Percentiles rank a stretch among this genome's conserved stretches.
Evolutionary conservation across 2,888 invertebrate genomes (phyloP).

Genomic region (Orchestes rusci): DNA sequence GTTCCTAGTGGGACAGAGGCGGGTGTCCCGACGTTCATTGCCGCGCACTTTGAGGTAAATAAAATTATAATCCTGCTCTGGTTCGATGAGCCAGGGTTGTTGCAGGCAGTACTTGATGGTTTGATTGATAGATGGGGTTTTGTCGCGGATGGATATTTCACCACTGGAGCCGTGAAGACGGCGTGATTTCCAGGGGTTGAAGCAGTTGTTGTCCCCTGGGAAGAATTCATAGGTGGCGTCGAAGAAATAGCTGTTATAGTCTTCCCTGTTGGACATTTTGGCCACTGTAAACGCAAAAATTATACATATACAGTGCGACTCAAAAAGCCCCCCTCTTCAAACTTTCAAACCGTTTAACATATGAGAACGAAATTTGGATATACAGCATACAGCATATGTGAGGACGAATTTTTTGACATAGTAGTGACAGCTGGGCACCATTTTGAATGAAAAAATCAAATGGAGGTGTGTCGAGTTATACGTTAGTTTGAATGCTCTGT

Average conservation of each 20-base stretch:
- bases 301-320: neutral
- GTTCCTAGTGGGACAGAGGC: constrained; percentile 60
- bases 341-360: no score
- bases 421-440: no score
- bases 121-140: constrained; percentile 43
- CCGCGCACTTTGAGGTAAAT: constrained; percentile 66
- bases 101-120: constrained; percentile 53
- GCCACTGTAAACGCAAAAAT: constrained; percentile 47
- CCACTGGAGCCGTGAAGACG: constrained; percentile 65
- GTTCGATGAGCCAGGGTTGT: constrained; percentile 73
- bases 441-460: neutral
- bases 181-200: constrained; percentile 58
- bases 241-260: constrained; percentile 72
- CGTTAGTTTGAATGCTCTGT: no score
- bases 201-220: constrained; percentile 54
- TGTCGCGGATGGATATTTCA: constrained; percentile 58
- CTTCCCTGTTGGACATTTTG: constrained; percentile 74
- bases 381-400: no score
- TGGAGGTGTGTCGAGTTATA: no score
- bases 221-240: constrained; percentile 67
- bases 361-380: no score
- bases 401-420: no score
- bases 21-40: constrained; percentile 44
- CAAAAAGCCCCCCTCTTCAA: no score
- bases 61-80: constrained; percentile 64